Conservation (phyloP, 1,140 invertebrate species). For the Metaphire vulgaris region DNA sequence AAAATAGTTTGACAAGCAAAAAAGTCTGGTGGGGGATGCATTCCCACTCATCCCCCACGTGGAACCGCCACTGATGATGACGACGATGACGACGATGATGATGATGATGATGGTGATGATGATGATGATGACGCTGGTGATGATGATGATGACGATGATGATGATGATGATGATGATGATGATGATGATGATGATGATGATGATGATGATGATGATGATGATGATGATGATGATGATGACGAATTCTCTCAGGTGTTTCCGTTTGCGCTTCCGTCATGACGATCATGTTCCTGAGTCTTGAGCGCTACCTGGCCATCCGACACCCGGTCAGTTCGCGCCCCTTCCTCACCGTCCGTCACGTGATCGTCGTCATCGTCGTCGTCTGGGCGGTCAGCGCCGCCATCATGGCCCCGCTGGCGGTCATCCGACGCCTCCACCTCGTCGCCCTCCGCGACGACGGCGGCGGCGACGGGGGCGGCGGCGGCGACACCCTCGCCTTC, state of each 20-base stretch:
- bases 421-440: constrained; percentile 31
- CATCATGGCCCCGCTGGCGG: constrained; percentile 39
- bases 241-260: constrained; percentile 42
- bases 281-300: constrained; percentile 41
- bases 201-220: too few species aligned
- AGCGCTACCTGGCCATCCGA: constrained; percentile 41
- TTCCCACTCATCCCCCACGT: too few species aligned
- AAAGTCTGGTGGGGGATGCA: too few species aligned
- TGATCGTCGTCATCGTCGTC: constrained; percentile 30
- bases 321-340: constrained; percentile 40
- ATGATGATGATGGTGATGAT: too few species aligned
- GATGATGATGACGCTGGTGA: too few species aligned
- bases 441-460: constrained; percentile 5
- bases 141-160: too few species aligned
- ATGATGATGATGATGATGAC: too few species aligned
- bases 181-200: too few species aligned
- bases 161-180: too few species aligned
- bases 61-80: too few species aligned
- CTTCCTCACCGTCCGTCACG: constrained; percentile 33
- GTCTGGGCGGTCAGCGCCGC: constrained; percentile 38
- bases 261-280: constrained; percentile 42
- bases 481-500: constrained; percentile 22
- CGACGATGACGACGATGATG: too few species aligned
- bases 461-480: constrained; percentile 12
- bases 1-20: too few species aligned